Percentiles rank a stretch among this genome's conserved stretches.
Conservation (phyloP, 2,888 invertebrate genomes). For the Acleris emargana region DNA sequence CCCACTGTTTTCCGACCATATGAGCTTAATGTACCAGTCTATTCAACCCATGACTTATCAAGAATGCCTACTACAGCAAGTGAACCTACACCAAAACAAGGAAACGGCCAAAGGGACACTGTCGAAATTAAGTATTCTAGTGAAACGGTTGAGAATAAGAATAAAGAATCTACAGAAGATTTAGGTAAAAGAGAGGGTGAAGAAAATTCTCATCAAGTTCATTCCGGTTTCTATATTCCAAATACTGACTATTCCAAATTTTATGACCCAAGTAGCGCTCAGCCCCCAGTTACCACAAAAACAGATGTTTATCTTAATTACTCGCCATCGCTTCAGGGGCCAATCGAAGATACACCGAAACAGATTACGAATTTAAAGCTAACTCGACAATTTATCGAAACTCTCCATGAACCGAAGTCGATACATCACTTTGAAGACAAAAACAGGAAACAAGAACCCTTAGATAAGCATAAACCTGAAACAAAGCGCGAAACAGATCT, state of each 20-base stretch:
- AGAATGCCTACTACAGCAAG: constrained; percentile 9
- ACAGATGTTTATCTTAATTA: constrained; percentile 27
- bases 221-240: constrained; percentile 46
- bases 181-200: background rate
- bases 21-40: constrained; percentile 37
- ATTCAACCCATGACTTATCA: background rate
- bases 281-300: constrained; percentile 8
- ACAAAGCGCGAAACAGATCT: constrained; percentile 4
- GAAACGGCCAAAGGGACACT: constrained; percentile 13
- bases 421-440: background rate
- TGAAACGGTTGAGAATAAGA: constrained; percentile 5
- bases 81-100: constrained; percentile 21
- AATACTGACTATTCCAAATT: constrained; percentile 49
- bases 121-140: constrained; percentile 7
- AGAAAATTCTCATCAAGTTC: constrained; percentile 45
- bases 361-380: constrained; percentile 20
- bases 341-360: background rate
- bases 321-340: constrained; percentile 1
- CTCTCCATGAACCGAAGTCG: constrained; percentile 17
- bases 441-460: background rate
- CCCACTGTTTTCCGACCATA: constrained; percentile 37
- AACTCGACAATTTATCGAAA: constrained; percentile 29
- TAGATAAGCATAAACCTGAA: constrained; percentile 8
- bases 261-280: constrained; percentile 40
- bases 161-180: constrained; percentile 13